Conservation (phyloP, 1,140 invertebrate genomes). For the Drosophila albomicans region DNA sequence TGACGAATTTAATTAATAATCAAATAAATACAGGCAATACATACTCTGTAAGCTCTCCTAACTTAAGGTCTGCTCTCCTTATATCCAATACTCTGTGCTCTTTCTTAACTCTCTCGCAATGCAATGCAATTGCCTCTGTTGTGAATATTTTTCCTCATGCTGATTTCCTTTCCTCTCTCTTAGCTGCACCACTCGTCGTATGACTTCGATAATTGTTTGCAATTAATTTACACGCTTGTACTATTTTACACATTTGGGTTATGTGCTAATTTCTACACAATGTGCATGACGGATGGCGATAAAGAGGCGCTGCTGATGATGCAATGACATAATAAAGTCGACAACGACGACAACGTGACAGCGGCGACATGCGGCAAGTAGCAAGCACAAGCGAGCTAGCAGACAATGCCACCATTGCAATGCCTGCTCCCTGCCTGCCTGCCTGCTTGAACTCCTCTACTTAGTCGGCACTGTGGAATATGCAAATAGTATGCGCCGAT, state of each 20-base stretch:
- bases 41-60: too few relatives aligned
- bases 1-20: too few relatives aligned
- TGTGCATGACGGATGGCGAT: constrained; percentile 82
- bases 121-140: background rate
- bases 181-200: background rate
- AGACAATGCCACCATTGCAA: constrained; percentile 29
- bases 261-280: constrained; percentile 83
- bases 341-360: constrained; percentile 51
- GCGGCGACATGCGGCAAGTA: constrained; percentile 24
- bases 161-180: background rate
- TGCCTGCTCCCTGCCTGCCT: background rate
- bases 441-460: background rate
- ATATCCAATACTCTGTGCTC: background rate
- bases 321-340: constrained; percentile 82
- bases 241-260: constrained; percentile 78
- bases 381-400: background rate
- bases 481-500: constrained; percentile 74
- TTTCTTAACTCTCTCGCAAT: background rate
- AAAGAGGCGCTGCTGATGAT: constrained; percentile 68
- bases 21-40: too few relatives aligned
- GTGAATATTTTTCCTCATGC: background rate
- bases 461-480: constrained; percentile 53
- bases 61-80: too few relatives aligned
- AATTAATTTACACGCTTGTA: constrained; percentile 79
- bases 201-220: constrained; percentile 55